Evolutionary conservation across 2,113 vertebrate genomes (phyloP).

Genomic region (Cyanistes caeruleus): DNA sequence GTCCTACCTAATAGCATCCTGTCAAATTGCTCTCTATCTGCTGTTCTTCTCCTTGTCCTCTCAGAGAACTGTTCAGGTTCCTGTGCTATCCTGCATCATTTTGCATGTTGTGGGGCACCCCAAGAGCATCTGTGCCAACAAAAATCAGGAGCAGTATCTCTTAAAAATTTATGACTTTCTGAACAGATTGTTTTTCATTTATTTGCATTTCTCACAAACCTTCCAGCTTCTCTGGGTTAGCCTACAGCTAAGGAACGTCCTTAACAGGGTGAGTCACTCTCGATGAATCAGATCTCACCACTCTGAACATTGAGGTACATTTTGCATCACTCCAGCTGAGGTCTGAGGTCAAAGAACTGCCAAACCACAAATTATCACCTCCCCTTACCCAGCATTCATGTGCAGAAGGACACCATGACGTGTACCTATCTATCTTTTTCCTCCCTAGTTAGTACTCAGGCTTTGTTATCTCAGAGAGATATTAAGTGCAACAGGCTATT

Average conservation of each 20-base stretch:
- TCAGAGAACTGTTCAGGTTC: background rate
- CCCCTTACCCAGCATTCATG: background rate
- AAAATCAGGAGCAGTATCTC: background rate
- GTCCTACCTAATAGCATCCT: accelerated
- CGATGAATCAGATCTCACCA: background rate
- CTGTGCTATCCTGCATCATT: background rate
- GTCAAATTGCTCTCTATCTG: background rate
- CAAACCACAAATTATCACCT: background rate
- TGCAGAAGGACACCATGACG: background rate
- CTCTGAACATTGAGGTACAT: background rate
- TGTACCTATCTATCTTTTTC: background rate
- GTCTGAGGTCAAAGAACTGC: background rate
- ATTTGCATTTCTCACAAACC: background rate
- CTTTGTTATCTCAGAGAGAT: background rate
- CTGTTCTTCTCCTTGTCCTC: accelerated
- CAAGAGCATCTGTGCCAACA: background rate
- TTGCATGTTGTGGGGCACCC: accelerated
- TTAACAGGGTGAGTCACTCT: background rate
- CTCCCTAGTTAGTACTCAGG: background rate
- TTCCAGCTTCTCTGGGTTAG: background rate
- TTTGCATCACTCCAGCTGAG: background rate
- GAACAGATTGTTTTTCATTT: background rate
- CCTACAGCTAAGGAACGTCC: background rate
- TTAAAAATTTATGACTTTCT: background rate
- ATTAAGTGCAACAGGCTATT: background rate